phyloP scores from a whole-genome alignment of 2,888 invertebrate species.

The Epistrophe eligans region DNA sequence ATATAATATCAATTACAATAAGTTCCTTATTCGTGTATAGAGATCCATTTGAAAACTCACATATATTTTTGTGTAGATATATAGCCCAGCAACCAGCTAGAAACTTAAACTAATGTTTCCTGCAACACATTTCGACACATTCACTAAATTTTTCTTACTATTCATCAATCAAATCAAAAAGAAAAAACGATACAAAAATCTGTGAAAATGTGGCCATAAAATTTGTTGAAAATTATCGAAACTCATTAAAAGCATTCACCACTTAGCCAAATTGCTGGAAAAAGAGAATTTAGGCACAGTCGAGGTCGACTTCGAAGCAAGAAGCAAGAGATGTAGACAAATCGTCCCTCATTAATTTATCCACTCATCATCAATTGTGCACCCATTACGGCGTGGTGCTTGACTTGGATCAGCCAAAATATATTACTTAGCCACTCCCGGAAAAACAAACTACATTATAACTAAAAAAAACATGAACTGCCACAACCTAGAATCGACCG shows the following conservation, averaged over 20 bases:
- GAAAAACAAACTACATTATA: slow-evolving; percentile 32
- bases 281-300: slow-evolving; percentile 31
- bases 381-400: slow-evolving; percentile 45
- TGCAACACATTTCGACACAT: slow-evolving; percentile 58
- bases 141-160: slow-evolving; percentile 46
- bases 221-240: slow-evolving; percentile 71
- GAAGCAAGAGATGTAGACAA: slow-evolving; percentile 78
- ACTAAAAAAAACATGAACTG: slow-evolving; percentile 40
- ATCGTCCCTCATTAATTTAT: slow-evolving; percentile 83
- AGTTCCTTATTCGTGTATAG: not conserved
- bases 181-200: slow-evolving; percentile 22
- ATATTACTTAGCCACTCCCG: slow-evolving; percentile 56
- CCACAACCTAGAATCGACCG: slow-evolving; percentile 19
- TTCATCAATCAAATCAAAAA: slow-evolving; percentile 52
- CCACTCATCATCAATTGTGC: slow-evolving; percentile 80
- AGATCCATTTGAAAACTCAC: slow-evolving; percentile 17
- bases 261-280: slow-evolving; percentile 70
- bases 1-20: not conserved
- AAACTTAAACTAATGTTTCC: slow-evolving; percentile 59
- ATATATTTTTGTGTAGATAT: slow-evolving; percentile 1
- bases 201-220: slow-evolving; percentile 64
- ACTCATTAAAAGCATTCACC: slow-evolving; percentile 73
- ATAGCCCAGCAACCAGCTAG: not conserved
- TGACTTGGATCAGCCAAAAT: slow-evolving; percentile 14
- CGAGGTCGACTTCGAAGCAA: not conserved